Conservation (phyloP, 2,113 vertebrate species). For the Corythornis madagascariensis region DNA sequence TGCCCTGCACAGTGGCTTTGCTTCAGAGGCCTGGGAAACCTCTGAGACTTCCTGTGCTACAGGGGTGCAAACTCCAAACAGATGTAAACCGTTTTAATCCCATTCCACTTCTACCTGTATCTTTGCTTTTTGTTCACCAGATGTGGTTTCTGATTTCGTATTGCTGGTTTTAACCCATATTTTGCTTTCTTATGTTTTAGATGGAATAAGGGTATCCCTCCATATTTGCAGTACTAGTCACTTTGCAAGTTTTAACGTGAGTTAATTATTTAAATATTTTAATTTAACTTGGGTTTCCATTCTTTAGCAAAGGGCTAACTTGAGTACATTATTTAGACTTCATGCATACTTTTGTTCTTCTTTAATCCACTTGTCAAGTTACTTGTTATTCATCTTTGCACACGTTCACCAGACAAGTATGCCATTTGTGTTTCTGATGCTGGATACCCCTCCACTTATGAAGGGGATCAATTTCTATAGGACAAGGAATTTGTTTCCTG, state of each 20-base stretch:
- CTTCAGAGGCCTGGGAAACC: background rate
- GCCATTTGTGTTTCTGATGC: background rate
- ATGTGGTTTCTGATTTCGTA: background rate
- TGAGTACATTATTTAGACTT: conserved; percentile 15
- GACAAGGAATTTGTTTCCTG: background rate
- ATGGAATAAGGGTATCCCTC: background rate
- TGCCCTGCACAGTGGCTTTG: background rate
- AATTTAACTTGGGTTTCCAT: background rate
- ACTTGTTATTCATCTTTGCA: background rate
- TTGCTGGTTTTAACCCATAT: background rate
- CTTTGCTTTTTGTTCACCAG: background rate
- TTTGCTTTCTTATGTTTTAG: background rate
- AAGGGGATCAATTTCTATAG: background rate
- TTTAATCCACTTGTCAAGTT: background rate
- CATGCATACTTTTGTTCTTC: background rate
- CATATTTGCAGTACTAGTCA: background rate
- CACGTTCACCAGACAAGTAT: background rate
- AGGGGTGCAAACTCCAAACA: background rate
- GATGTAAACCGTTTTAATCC: background rate
- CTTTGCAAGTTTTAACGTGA: background rate
- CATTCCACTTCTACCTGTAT: background rate
- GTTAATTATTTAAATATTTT: background rate
- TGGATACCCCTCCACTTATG: background rate
- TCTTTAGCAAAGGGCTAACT: conserved; percentile 57
- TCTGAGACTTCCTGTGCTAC: background rate